Conservation (phyloP, 2,888 invertebrate genomes). For the Pterobdella sp. region DNA sequence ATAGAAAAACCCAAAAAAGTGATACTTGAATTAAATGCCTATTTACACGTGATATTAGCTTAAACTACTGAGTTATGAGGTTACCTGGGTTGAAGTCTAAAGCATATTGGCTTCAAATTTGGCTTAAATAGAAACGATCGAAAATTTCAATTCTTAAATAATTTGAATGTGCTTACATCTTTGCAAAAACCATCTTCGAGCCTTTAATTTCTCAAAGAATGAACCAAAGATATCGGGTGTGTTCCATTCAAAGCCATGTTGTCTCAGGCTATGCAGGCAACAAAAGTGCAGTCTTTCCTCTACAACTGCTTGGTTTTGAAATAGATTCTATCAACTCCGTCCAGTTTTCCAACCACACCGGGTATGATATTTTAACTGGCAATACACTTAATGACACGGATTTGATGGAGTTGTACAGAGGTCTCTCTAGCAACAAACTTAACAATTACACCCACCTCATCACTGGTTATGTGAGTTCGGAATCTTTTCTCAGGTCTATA, state of each 20-base stretch:
- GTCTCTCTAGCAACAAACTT: conserved; percentile 68
- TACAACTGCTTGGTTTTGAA: conserved; percentile 91
- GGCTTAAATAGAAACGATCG: too few relatives aligned
- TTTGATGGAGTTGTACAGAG: conserved; percentile 69
- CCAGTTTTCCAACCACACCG: conserved; percentile 74
- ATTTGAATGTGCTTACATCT: too few relatives aligned
- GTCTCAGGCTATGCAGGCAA: conserved; percentile 97
- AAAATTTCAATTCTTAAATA: too few relatives aligned
- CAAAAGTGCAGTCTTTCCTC: conserved; percentile 89
- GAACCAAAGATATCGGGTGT: too few relatives aligned
- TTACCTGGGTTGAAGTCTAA: too few relatives aligned
- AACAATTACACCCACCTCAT: conserved; percentile 76
- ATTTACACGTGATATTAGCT: too few relatives aligned
- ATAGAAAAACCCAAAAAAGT: too few relatives aligned
- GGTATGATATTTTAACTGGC: conserved; percentile 56
- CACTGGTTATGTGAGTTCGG: conserved; percentile 87
- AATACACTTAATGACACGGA: conserved; percentile 76
- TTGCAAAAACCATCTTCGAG: too few relatives aligned
- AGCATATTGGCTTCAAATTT: too few relatives aligned
- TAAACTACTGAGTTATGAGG: too few relatives aligned
- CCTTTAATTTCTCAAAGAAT: too few relatives aligned
- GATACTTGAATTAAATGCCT: too few relatives aligned
- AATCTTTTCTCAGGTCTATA: conserved; percentile 73
- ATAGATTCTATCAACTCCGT: conserved; percentile 95
- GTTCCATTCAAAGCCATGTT: conserved; percentile 95